These are phyloP conservation scores for Tinamus major DNA, from an alignment of 2,797 vertebrate species.

Conservation along the genomic window DNA sequence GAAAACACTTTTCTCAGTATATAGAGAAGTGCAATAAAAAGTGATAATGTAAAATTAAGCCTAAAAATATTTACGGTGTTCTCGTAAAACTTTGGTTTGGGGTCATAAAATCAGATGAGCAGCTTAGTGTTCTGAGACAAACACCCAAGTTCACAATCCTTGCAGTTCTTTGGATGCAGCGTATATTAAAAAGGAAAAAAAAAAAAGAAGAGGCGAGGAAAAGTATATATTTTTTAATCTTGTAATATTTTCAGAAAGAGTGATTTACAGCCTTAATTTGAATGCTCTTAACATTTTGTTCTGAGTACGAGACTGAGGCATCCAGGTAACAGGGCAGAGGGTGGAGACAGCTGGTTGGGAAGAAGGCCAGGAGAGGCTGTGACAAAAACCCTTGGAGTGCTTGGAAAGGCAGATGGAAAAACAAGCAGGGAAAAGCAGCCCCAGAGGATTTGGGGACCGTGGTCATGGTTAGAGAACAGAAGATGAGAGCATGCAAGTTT, in stretches of 20 bases:
- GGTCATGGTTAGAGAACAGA: not conserved
- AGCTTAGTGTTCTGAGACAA: not conserved
- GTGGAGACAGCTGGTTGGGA: not conserved
- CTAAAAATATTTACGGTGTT: not conserved
- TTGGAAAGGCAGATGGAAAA: not conserved
- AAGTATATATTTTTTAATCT: not conserved
- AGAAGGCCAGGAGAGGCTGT: not conserved
- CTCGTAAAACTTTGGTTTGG: not conserved
- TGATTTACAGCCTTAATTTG: not conserved
- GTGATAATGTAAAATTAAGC: not conserved
- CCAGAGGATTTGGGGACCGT: not conserved
- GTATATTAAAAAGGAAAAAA: not conserved
- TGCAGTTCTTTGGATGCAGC: not conserved
- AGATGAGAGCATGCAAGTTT: not conserved
- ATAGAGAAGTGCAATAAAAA: not conserved
- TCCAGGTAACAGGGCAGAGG: not conserved
- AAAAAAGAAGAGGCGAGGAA: not conserved
- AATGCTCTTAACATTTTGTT: rapidly evolving
- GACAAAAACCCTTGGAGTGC: not conserved
- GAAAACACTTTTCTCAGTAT: not conserved
- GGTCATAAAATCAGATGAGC: not conserved
- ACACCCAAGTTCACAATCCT: not conserved
- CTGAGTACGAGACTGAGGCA: not conserved
- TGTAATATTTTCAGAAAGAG: not conserved
- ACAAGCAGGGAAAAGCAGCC: not conserved